A percentile compares a stretch with the other conserved stretches of the same genome.
Evolutionary conservation across 2,888 invertebrate genomes (phyloP).

Genomic region (Drosophila incognita): DNA sequence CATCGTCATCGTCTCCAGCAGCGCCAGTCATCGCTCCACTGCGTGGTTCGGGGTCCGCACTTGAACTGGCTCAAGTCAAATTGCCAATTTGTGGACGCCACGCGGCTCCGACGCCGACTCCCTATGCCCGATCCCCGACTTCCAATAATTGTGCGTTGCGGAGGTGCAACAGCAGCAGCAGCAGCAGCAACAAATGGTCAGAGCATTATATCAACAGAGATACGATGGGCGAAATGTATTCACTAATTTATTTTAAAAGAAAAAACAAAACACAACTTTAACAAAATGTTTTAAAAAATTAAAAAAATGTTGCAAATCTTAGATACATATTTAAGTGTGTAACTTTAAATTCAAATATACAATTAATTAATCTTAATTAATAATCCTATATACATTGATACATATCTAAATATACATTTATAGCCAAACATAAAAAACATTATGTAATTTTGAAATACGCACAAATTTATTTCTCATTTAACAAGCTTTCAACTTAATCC

Average conservation of each 20-base stretch:
- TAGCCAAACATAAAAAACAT: neutral
- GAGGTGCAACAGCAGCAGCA: constrained; percentile 45
- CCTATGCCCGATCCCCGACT: constrained; percentile 7
- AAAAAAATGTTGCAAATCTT: neutral
- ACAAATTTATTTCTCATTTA: neutral
- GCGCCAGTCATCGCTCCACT: constrained; percentile 46
- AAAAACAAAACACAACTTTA: neutral
- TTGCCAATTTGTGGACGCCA: constrained; percentile 73
- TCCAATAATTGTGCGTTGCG: constrained; percentile 52
- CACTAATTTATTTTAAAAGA: neutral
- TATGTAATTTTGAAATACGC: neutral
- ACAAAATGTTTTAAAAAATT: neutral
- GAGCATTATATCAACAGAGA: constrained; percentile 1
- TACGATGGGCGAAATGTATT: constrained; percentile 54
- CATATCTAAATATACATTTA: too few species aligned
- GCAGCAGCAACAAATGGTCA: constrained; percentile 8
- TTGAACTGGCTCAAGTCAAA: constrained; percentile 70
- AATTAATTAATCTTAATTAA: too few species aligned
- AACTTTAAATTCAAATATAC: too few species aligned
- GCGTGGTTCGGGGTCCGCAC: constrained; percentile 38
- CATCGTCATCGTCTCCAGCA: constrained; percentile 60
- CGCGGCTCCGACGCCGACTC: constrained; percentile 32
- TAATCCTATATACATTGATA: too few species aligned
- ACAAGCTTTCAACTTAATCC: neutral
- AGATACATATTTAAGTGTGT: too few species aligned